These are phyloP conservation scores for Strix occidentalis DNA, from an alignment of 2,797 vertebrate species.

Conservation along the genomic window DNA sequence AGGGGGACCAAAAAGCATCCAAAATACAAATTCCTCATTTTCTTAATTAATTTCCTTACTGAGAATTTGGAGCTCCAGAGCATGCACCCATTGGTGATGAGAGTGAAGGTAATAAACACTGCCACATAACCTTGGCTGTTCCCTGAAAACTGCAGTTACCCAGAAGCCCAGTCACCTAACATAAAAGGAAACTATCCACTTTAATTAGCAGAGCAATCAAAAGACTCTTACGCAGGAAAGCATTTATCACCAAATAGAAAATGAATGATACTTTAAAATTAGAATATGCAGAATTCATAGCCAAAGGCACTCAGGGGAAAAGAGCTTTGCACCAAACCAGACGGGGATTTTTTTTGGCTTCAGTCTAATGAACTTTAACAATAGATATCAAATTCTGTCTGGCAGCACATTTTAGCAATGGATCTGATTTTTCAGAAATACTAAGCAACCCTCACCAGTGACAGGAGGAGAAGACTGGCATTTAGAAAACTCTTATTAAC, in stretches of 20 bases:
- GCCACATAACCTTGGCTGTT: slow-evolving; percentile 41
- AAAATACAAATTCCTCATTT: not conserved
- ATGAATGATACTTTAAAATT: slow-evolving; percentile 68
- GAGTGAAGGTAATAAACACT: slow-evolving; percentile 38
- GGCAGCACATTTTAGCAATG: slow-evolving; percentile 42
- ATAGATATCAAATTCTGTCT: slow-evolving; percentile 58
- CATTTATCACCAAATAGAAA: slow-evolving; percentile 69
- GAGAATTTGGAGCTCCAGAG: not conserved
- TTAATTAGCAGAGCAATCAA: slow-evolving; percentile 69
- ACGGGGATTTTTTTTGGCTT: slow-evolving; percentile 44
- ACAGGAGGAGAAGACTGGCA: not conserved
- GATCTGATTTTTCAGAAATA: slow-evolving; percentile 42
- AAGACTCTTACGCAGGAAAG: slow-evolving; percentile 55
- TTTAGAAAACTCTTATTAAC: not conserved
- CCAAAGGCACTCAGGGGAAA: slow-evolving; percentile 59
- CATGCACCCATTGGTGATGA: not conserved
- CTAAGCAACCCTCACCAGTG: not conserved
- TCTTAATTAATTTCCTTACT: not conserved
- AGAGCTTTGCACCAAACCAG: slow-evolving; percentile 64
- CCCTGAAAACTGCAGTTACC: slow-evolving; percentile 46
- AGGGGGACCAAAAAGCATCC: not conserved
- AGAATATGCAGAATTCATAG: slow-evolving; percentile 68
- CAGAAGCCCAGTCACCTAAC: slow-evolving; percentile 51
- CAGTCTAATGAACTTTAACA: slow-evolving; percentile 65
- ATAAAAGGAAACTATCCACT: slow-evolving; percentile 63